Conservation (phyloP, 2,797 vertebrate species). For the Hippoglossus hippoglossus region DNA sequence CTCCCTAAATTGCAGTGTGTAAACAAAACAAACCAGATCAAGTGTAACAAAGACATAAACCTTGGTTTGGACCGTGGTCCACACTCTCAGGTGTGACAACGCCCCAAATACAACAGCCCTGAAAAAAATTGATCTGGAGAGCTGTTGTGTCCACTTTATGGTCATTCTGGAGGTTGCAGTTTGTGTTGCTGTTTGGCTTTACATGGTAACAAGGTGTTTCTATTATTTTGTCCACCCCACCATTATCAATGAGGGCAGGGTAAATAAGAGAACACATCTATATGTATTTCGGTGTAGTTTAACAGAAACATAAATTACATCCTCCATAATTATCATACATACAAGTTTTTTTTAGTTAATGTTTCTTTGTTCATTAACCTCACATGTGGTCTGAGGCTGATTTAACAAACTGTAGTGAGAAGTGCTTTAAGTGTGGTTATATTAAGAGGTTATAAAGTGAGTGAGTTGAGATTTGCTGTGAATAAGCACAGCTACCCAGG, state of each 20-base stretch:
- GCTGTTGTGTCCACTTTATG: no score
- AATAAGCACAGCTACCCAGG: not conserved
- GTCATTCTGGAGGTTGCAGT: no score
- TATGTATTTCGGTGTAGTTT: not conserved
- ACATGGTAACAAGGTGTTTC: not conserved
- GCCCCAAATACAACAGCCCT: not conserved
- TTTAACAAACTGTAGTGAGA: not conserved
- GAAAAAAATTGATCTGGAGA: not conserved
- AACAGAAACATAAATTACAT: not conserved
- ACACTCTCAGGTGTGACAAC: no score
- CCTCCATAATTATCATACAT: not conserved
- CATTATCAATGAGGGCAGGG: not conserved
- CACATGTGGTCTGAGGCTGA: not conserved
- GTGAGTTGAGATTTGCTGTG: not conserved
- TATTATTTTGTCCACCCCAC: not conserved
- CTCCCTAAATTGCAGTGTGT: no score
- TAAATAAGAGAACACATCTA: not conserved
- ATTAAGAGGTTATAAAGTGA: slow-evolving; percentile 11
- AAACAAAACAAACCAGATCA: no score
- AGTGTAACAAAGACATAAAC: no score
- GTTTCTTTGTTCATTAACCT: not conserved
- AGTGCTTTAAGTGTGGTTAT: not conserved
- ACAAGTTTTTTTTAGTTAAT: no score
- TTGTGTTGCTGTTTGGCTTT: not conserved
- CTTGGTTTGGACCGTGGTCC: no score